A percentile compares a stretch with the other conserved stretches of the same genome.
These are phyloP conservation scores for Myotis lucifugus DNA, from an alignment of 2,113 vertebrate genomes.

Conservation along the genomic window DNA sequence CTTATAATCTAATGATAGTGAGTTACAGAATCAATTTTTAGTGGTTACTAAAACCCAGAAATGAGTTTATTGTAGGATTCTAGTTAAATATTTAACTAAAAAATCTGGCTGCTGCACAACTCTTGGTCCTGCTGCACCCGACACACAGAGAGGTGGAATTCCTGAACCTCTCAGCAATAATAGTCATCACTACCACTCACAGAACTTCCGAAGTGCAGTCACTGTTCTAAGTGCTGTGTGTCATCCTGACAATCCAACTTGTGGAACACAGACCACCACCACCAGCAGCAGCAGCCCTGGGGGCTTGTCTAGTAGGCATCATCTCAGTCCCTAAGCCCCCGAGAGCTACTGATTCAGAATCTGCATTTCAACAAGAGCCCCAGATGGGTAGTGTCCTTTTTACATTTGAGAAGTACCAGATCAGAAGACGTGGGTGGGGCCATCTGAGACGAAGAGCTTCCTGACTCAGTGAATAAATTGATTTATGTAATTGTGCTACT, in stretches of 20 bases:
- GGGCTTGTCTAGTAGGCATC: neutral
- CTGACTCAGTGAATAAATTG: neutral
- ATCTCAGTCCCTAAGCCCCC: neutral
- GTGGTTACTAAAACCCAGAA: neutral
- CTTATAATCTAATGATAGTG: neutral
- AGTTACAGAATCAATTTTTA: neutral
- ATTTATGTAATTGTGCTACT: neutral
- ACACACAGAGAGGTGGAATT: neutral
- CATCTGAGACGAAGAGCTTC: conserved; percentile 1
- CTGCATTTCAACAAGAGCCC: neutral
- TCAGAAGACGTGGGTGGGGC: neutral
- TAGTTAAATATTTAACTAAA: neutral
- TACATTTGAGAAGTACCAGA: neutral
- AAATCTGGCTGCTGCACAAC: neutral
- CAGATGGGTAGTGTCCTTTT: neutral
- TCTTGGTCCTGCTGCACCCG: neutral
- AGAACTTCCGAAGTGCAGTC: neutral
- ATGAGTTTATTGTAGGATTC: neutral
- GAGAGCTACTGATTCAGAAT: neutral
- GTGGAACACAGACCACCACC: neutral
- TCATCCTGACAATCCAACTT: neutral
- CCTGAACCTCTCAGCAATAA: neutral
- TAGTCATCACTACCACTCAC: neutral
- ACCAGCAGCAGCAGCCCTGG: neutral
- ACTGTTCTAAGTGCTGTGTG: neutral